Conservation (phyloP, 2,888 invertebrate species). For the Sminthurides aquaticus region DNA sequence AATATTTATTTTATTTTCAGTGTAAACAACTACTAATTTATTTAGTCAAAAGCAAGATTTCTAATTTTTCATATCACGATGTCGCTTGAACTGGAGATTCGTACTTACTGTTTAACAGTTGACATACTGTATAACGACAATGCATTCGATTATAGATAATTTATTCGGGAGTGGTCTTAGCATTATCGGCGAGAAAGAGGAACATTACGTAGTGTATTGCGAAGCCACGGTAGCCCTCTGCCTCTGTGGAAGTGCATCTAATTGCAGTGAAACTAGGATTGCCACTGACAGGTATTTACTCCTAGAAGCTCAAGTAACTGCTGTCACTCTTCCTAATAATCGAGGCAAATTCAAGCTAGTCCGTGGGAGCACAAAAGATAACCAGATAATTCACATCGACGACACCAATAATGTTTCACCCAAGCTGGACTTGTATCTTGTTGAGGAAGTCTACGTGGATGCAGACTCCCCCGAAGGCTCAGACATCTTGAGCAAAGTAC, state of each 20-base stretch:
- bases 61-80: too few relatives aligned
- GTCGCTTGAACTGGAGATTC: too few relatives aligned
- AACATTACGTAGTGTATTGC: neutral
- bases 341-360: conserved; percentile 1
- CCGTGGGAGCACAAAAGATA: conserved; percentile 1
- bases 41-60: too few relatives aligned
- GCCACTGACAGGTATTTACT: neutral
- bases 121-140: too few relatives aligned
- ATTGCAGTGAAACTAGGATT: neutral
- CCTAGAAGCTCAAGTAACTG: conserved; percentile 6
- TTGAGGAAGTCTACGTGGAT: conserved; percentile 2
- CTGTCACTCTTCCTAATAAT: neutral
- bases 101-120: too few relatives aligned
- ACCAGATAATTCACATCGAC: conserved; percentile 6
- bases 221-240: neutral
- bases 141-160: neutral
- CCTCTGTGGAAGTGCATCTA: neutral
- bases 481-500: neutral
- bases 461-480: conserved; percentile 3
- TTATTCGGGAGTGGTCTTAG: neutral
- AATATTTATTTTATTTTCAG: too few relatives aligned
- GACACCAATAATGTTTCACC: neutral
- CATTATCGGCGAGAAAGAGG: neutral
- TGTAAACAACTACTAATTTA: too few relatives aligned
- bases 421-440: neutral